phyloP scores from a whole-genome alignment of 2,113 vertebrate genomes.

The Falcunculus frontatus region DNA sequence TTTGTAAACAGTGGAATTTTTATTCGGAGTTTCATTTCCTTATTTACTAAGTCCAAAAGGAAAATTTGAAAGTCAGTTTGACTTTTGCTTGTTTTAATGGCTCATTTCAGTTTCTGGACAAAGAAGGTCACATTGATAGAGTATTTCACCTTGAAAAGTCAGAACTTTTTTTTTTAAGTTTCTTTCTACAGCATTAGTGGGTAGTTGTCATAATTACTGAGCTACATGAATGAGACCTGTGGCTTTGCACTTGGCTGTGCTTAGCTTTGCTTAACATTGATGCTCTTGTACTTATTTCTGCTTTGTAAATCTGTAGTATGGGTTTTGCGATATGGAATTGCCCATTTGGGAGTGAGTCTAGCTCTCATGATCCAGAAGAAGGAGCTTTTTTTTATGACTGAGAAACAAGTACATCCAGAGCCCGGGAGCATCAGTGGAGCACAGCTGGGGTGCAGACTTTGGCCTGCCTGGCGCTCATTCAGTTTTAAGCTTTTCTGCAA shows the following conservation, averaged over 20 bases:
- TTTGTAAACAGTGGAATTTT: slow-evolving; percentile 35
- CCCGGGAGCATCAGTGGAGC: not conserved
- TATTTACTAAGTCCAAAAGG: not conserved
- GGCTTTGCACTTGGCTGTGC: not conserved
- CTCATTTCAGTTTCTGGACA: not conserved
- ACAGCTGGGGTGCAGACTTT: not conserved
- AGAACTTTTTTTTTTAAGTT: not conserved
- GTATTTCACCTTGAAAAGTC: not conserved
- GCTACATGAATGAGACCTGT: not conserved
- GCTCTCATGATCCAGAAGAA: not conserved
- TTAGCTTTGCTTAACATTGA: not conserved
- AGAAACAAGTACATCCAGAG: not conserved
- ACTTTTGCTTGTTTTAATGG: not conserved
- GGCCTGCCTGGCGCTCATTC: accelerated
- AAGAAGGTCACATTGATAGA: not conserved
- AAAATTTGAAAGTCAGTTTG: not conserved
- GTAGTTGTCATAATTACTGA: not conserved
- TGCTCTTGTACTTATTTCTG: not conserved
- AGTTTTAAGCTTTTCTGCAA: not conserved
- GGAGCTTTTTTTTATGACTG: not conserved
- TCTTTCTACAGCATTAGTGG: not conserved
- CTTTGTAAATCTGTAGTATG: not conserved
- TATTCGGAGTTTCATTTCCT: not conserved
- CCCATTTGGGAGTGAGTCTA: not conserved
- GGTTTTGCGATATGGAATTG: not conserved